Percentiles rank a stretch among this genome's conserved stretches.
phyloP scores from a whole-genome alignment of 2,888 invertebrate genomes.

The Perizoma affinitatum region DNA sequence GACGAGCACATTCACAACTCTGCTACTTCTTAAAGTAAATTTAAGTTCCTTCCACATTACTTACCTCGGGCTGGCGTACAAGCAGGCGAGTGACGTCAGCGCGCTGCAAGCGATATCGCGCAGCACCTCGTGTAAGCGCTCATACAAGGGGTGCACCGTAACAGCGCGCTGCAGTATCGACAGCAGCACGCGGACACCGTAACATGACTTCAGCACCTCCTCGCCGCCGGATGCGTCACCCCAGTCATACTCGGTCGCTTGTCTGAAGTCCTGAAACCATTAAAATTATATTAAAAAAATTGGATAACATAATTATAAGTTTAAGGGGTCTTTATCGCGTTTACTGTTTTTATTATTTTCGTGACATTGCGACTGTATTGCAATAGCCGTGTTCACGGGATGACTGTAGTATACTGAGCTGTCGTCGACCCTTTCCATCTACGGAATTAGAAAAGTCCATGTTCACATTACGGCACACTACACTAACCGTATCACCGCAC shows the following conservation, averaged over 20 bases:
- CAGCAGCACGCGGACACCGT: constrained; percentile 50
- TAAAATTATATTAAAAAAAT: no score
- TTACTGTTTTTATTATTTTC: no score
- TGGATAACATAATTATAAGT: constrained; percentile 16
- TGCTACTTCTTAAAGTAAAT: no score
- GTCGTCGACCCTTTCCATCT: no score
- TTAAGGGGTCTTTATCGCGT: no score
- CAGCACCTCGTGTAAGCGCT: constrained; percentile 44
- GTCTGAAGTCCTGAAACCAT: constrained; percentile 54
- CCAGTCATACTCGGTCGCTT: constrained; percentile 55
- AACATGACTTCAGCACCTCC: constrained; percentile 50
- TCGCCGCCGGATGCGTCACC: constrained; percentile 53
- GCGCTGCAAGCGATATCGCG: constrained; percentile 41
- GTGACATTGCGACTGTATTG: no score
- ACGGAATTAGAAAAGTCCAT: no score
- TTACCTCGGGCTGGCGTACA: constrained; percentile 27
- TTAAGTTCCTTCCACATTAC: not conserved
- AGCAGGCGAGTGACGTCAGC: constrained; percentile 47
- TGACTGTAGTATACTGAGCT: no score
- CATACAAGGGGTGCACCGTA: constrained; percentile 46
- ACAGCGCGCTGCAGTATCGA: constrained; percentile 39
- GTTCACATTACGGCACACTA: no score
- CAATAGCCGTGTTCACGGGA: no score
- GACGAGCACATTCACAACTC: no score
- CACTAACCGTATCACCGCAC: no score